Evolutionary conservation across 2,888 invertebrate species (phyloP).

Genomic region (Volucella bombylans): DNA sequence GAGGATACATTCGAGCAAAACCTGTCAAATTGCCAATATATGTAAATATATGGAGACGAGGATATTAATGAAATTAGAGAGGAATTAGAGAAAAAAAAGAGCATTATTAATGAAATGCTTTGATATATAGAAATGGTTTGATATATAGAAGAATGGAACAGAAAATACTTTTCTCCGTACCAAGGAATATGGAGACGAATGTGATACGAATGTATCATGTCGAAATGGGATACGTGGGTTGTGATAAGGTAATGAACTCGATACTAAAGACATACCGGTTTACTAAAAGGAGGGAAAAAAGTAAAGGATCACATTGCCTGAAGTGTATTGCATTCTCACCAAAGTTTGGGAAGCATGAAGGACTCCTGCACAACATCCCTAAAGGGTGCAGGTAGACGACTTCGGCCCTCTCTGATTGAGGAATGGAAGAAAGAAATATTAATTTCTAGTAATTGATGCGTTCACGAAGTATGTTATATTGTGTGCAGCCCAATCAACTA

Average conservation of each 20-base stretch:
- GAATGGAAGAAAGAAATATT: conserved; percentile 35
- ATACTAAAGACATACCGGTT: conserved; percentile 41
- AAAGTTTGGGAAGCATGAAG: conserved; percentile 65
- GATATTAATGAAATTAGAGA: not conserved
- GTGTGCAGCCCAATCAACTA: conserved; percentile 1
- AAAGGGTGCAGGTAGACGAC: conserved; percentile 74
- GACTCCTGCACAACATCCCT: conserved; percentile 75
- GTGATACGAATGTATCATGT: conserved; percentile 26
- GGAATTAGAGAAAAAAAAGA: no score
- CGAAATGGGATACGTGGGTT: not conserved
- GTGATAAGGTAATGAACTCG: conserved; percentile 7
- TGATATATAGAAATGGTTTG: no score
- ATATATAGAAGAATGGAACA: no score
- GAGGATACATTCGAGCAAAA: no score
- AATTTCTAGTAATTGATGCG: conserved; percentile 33
- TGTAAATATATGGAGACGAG: conserved; percentile 7
- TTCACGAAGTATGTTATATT: conserved; percentile 41
- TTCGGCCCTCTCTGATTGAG: conserved; percentile 71
- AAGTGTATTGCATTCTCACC: conserved; percentile 49
- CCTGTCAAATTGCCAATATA: no score
- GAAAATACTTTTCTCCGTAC: not conserved
- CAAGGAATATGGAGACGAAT: not conserved
- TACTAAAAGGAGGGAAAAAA: not conserved
- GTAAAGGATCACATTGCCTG: not conserved
- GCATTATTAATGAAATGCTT: no score